These are phyloP conservation scores for Morone chrysops DNA, from an alignment of 2,113 vertebrate genomes.

Conservation along the genomic window DNA sequence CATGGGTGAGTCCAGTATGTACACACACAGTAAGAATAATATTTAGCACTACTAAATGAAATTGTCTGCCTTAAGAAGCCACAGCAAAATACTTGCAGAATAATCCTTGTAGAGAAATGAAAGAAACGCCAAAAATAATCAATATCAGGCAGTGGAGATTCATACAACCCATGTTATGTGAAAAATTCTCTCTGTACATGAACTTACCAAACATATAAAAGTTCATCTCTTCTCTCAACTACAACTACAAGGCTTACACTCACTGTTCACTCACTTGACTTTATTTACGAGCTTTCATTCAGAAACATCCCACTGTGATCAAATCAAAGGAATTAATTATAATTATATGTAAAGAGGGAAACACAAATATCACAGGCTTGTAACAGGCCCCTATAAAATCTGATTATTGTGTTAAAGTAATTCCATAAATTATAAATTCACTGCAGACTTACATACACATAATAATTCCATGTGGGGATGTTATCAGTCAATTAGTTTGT, in stretches of 20 bases:
- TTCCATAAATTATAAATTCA: constrained; percentile 40
- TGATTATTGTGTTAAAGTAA: constrained; percentile 19
- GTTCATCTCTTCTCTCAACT: neutral
- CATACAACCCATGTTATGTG: neutral
- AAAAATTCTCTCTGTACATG: neutral
- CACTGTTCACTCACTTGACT: neutral
- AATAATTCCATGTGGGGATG: constrained; percentile 8
- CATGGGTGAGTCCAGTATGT: constrained; percentile 18
- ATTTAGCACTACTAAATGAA: constrained; percentile 23
- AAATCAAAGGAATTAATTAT: constrained; percentile 31
- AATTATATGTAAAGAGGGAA: constrained; percentile 16
- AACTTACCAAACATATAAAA: neutral
- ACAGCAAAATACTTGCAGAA: neutral
- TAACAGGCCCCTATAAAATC: constrained; percentile 15
- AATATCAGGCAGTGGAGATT: constrained; percentile 24
- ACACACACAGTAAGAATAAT: constrained; percentile 20
- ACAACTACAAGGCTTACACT: constrained; percentile 8
- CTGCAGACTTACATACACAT: constrained; percentile 11
- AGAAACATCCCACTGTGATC: constrained; percentile 18
- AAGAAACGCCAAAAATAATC: constrained; percentile 21
- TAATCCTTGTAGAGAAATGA: constrained; percentile 22
- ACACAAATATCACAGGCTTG: constrained; percentile 19
- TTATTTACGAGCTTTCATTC: constrained; percentile 34
- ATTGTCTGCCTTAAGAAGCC: constrained; percentile 15
- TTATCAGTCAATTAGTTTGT: constrained; percentile 5